These are phyloP conservation scores for Seira ritae DNA, from an alignment of 2,888 invertebrate genomes.

Conservation along the genomic window DNA sequence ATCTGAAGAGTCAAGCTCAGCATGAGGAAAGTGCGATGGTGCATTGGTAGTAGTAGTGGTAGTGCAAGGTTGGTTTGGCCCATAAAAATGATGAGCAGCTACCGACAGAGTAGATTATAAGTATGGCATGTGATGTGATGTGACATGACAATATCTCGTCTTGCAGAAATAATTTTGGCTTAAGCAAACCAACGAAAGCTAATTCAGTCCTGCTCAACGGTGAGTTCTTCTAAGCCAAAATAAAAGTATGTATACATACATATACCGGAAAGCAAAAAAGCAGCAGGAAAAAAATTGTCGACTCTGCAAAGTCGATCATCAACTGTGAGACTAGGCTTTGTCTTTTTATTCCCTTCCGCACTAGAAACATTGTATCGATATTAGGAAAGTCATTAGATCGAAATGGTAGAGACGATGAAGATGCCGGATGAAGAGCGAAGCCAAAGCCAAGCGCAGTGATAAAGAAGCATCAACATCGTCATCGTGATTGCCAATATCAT, in stretches of 20 bases:
- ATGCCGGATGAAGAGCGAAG: neutral
- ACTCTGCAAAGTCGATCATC: constrained; percentile 55
- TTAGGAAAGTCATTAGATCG: constrained; percentile 38
- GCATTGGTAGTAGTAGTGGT: no score
- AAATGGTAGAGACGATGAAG: neutral
- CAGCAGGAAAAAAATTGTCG: constrained; percentile 46
- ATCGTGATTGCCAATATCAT: neutral
- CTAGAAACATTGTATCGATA: constrained; percentile 27
- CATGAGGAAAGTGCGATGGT: no score
- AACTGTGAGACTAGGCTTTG: neutral
- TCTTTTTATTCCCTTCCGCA: no score
- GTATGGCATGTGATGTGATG: no score
- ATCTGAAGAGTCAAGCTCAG: no score
- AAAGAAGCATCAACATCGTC: constrained; percentile 35
- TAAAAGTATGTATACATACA: no score
- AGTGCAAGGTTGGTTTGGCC: constrained; percentile 37
- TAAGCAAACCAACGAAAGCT: constrained; percentile 47
- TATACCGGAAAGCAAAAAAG: neutral
- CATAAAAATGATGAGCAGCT: constrained; percentile 55
- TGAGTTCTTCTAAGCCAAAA: no score
- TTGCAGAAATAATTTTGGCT: no score
- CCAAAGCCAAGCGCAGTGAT: constrained; percentile 28
- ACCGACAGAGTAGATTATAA: constrained; percentile 39
- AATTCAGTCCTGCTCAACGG: no score
- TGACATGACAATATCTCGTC: constrained; percentile 62